phyloP scores from a whole-genome alignment of 2,797 vertebrate genomes.

The Notolabrus celidotus region DNA sequence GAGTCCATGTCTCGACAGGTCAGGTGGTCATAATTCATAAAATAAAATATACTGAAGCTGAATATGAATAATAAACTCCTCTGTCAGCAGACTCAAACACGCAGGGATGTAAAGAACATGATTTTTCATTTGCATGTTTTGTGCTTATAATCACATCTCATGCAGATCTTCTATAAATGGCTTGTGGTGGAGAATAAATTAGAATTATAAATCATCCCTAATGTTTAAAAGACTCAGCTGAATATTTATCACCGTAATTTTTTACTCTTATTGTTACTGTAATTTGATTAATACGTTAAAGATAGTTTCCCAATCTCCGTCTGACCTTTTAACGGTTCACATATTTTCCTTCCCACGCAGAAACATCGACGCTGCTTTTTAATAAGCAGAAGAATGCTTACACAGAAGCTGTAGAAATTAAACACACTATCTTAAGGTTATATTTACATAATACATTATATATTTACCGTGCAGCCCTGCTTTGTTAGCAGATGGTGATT shows the following conservation, averaged over 20 bases:
- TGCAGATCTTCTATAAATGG: slow-evolving; percentile 11
- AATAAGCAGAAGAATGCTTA: slow-evolving; percentile 17
- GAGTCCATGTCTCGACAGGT: no score
- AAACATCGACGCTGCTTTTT: slow-evolving; percentile 22
- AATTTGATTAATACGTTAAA: slow-evolving; percentile 29
- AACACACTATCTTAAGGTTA: slow-evolving; percentile 24
- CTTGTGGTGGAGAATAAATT: background rate
- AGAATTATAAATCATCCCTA: slow-evolving; percentile 29
- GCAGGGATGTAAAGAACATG: slow-evolving; percentile 1
- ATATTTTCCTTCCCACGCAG: slow-evolving; percentile 7
- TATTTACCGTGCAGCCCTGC: background rate
- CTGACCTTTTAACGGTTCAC: slow-evolving; percentile 30
- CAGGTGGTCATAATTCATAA: no score
- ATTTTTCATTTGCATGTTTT: slow-evolving; percentile 24
- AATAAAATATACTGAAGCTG: no score
- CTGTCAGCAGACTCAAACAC: slow-evolving; percentile 1
- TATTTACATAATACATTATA: slow-evolving; percentile 47
- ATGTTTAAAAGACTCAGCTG: slow-evolving; percentile 13
- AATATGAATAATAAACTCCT: background rate
- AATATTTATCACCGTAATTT: slow-evolving; percentile 21
- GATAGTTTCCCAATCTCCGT: slow-evolving; percentile 20
- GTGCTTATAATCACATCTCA: slow-evolving; percentile 9
- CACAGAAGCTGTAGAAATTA: slow-evolving; percentile 14
- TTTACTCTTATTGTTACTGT: background rate
- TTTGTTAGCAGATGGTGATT: slow-evolving; percentile 35